phyloP scores from a whole-genome alignment of 2,797 vertebrate species.

The Propithecus perrieri region DNA sequence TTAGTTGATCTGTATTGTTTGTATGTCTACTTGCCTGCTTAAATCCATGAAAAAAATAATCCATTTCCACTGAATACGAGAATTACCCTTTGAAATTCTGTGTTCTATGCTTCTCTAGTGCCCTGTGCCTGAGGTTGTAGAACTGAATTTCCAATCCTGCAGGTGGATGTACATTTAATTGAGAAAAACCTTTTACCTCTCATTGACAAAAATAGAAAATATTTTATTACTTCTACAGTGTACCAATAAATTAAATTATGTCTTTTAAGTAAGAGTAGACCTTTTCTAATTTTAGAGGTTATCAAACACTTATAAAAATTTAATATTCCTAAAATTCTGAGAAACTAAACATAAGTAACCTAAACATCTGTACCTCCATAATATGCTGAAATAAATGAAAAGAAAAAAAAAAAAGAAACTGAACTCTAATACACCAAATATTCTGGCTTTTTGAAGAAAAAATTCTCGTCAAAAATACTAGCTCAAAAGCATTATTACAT shows the following conservation, averaged over 20 bases:
- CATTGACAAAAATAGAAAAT: neutral
- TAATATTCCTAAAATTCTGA: neutral
- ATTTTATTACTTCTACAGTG: neutral
- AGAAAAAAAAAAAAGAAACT: neutral
- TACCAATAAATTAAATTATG: neutral
- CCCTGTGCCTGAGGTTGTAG: neutral
- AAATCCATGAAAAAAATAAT: neutral
- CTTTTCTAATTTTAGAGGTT: neutral
- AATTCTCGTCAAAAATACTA: neutral
- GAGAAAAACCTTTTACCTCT: conserved; percentile 22
- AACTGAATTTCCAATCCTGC: neutral
- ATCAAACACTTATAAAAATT: neutral
- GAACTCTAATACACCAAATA: neutral
- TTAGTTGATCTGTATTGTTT: neutral
- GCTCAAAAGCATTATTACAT: neutral
- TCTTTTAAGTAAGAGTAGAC: neutral
- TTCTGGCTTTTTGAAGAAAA: neutral
- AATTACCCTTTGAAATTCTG: neutral
- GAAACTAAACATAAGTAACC: neutral
- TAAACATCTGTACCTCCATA: too few species aligned
- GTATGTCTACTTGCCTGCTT: neutral
- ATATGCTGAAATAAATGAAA: too few species aligned
- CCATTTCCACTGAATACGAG: neutral
- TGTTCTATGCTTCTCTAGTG: neutral
- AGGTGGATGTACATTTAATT: neutral